Base-by-base conservation (phyloP, 2,113 vertebrate genomes). In the Cryptomyrus ogoouensis region DNA sequence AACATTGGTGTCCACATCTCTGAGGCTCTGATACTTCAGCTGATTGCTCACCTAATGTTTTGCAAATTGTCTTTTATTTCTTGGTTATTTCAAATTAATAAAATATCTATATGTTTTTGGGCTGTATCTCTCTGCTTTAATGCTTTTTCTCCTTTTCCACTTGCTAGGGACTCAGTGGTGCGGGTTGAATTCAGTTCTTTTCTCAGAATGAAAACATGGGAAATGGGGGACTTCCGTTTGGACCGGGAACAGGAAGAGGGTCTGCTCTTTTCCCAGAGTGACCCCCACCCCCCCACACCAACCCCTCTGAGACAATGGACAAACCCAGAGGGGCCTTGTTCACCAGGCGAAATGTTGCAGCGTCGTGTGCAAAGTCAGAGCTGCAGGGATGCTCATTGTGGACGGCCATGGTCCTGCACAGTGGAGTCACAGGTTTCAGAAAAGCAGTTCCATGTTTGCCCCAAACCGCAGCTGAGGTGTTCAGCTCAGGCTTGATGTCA, bases 221-320 rank as follows among this genome's bases (percentile, higher is more conserved):
- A 94, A 95, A 92, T 92, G 35, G 94, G 94, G 93, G 90, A 91
- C 95, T 96, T 96, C 95, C 98, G 97, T 97, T 97, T 99, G 98
- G 95, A 93, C 94, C 89, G 94, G 95, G 35, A 93, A 95, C 95
- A 98, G 97, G 97, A 99, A 98, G 95, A 93, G 89, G 91, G 95
- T 95, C 92, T 91, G 96, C 96, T 97, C 96, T 96, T 96, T 96
- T 96, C 95, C 85, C 87, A 70, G 92, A 83, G 80, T 24, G 39
- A 84, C 6, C 42, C 80, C 6, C 7, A 94, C 90, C 92, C 86
- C 86, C 31, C 62, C 62, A 90, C 88, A 42, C 88, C 85, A 91
- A 66, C 87, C 44, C 56, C 42, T 9, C 53, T 66, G 17, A 66
- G 39, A 88, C 87, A 88, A 88, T 87, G 50, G 31, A 27, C 49